These are phyloP conservation scores for Calvadosia cruxmelitensis DNA, from an alignment of 30 jellyfish, hydroid and myxozoan genomes.

Conservation along the genomic window DNA sequence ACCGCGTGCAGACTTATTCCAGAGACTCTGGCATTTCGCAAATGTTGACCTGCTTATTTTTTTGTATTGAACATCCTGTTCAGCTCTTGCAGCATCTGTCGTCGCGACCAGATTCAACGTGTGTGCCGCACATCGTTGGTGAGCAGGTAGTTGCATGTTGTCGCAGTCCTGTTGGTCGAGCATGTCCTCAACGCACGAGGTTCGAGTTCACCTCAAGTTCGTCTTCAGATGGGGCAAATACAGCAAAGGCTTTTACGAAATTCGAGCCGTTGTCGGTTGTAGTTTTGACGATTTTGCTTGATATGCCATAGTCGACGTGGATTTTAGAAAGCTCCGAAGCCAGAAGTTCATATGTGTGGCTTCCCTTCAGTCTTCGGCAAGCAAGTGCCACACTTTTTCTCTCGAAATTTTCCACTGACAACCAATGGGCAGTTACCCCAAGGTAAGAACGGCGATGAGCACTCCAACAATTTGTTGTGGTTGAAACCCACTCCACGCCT, in stretches of 20 bases:
- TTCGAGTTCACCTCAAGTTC: too few relatives aligned
- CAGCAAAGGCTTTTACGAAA: neutral
- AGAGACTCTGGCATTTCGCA: too few relatives aligned
- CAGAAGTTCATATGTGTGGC: neutral
- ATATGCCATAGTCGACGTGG: slow-evolving; percentile 4
- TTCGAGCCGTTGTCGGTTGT: slow-evolving; percentile 7
- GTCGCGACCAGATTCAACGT: slow-evolving; percentile 3
- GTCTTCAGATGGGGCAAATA: too few relatives aligned
- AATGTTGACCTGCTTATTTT: too few relatives aligned
- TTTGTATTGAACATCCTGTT: too few relatives aligned
- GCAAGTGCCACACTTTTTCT: slow-evolving; percentile 2
- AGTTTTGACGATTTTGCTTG: slow-evolving; percentile 1
- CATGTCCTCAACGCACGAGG: neutral
- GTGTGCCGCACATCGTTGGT: slow-evolving; percentile 10
- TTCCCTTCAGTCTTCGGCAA: neutral
- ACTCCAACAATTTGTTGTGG: slow-evolving; percentile 8
- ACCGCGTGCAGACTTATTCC: too few relatives aligned
- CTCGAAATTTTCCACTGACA: neutral
- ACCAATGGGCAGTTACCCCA: slow-evolving; percentile 1
- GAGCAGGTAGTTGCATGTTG: neutral
- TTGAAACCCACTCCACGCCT: neutral
- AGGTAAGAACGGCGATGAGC: slow-evolving; percentile 1
- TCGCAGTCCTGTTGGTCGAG: neutral
- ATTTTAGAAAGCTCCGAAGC: neutral
- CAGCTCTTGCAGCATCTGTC: too few relatives aligned